A percentile compares a stretch with the other conserved stretches of the same genome.
Conservation (phyloP, 2,113 vertebrate genomes). For the Equus quagga region DNA sequence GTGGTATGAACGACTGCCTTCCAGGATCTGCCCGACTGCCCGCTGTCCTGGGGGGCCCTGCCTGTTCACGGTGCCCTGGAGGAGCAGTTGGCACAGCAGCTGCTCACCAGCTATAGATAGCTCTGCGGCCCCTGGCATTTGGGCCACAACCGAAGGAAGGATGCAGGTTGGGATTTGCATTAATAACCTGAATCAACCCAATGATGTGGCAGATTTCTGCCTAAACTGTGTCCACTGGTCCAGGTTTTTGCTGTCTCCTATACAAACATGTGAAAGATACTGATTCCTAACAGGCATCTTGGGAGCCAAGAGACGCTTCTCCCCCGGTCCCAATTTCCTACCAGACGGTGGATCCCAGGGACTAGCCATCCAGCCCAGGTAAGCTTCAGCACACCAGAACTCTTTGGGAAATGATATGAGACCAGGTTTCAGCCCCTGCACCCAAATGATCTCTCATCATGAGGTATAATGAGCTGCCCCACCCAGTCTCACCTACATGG, state of each 20-base stretch:
- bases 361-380: background rate
- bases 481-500: too few relatives aligned
- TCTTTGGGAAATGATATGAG: background rate
- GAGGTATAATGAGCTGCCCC: background rate
- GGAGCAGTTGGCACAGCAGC: background rate
- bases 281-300: background rate
- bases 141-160: background rate
- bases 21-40: background rate
- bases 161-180: background rate
- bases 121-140: background rate
- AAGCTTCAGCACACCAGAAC: background rate
- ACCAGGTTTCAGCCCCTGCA: background rate
- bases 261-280: background rate
- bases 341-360: background rate
- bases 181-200: background rate
- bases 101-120: background rate
- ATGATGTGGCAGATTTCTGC: background rate
- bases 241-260: background rate
- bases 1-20: accelerated
- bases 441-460: background rate
- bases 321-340: background rate
- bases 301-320: background rate
- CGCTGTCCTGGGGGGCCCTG: too few relatives aligned
- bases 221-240: background rate
- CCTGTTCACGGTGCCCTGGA: background rate